Percentiles rank a stretch among this genome's conserved stretches.
Conservation (phyloP, 2,113 vertebrate species). For the Takifugu bimaculatus region DNA sequence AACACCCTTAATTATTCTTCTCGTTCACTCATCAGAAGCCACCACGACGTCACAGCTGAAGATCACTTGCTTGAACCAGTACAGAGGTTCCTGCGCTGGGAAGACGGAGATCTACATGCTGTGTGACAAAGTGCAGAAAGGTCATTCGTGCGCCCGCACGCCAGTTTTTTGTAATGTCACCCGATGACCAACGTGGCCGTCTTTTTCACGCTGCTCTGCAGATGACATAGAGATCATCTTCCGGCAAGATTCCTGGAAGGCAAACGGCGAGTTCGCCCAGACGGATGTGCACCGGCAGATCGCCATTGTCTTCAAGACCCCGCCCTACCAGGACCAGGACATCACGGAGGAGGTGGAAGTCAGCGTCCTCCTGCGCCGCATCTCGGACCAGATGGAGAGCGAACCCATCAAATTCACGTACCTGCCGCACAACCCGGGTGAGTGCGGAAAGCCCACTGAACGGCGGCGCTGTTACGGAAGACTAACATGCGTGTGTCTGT, state of each 20-base stretch:
- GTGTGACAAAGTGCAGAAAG: constrained; percentile 98
- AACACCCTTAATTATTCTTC: neutral
- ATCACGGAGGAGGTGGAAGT: constrained; percentile 79
- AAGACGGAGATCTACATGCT: constrained; percentile 90
- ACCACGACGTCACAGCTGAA: constrained; percentile 91
- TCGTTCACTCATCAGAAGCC: constrained; percentile 76
- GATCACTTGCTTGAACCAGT: constrained; percentile 85
- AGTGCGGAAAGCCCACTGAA: constrained; percentile 2
- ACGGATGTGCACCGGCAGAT: constrained; percentile 91
- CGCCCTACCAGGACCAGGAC: constrained; percentile 83
- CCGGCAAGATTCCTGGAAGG: constrained; percentile 80
- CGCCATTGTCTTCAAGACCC: constrained; percentile 89
- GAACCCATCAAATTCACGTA: constrained; percentile 82
- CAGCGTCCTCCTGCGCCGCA: constrained; percentile 77
- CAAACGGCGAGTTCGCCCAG: constrained; percentile 86
- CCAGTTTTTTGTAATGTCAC: neutral
- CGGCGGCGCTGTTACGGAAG: neutral
- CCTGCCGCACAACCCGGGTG: constrained; percentile 80
- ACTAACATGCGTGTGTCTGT: neutral
- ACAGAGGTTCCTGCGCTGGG: constrained; percentile 78
- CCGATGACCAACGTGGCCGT: neutral
- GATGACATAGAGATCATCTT: constrained; percentile 90
- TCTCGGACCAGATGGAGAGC: constrained; percentile 87
- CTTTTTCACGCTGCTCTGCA: constrained; percentile 41
- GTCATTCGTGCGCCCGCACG: constrained; percentile 54